Evolutionary conservation across 2,888 invertebrate genomes (phyloP), one percentile per base, ranked within the genome.

Genomic region (Agriopis aurantiaria): DNA sequence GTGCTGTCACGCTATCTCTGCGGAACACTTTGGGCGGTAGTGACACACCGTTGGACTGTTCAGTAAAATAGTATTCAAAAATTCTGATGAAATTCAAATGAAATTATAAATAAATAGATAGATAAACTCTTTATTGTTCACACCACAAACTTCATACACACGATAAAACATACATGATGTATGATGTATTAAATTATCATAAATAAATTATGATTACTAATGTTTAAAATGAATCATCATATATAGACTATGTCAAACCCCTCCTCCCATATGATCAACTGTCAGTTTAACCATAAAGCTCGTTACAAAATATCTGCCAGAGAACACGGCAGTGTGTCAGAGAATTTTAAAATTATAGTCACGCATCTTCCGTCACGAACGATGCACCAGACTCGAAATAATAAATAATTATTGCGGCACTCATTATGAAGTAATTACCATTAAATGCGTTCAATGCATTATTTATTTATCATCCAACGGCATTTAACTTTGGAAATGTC

Each of bases 381-480:
- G 85, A 82, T 72, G 79, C 86, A 86, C 83, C 75, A 76, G 78
- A 79, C 82, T 78, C 78, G 82, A 83, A 83, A 84, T 86, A 82
- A 84, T 84, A 86, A 87, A 90, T 87, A 88, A 87, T 87, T 87
- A 87, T 87, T 85, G 84, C 83, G 84, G 83, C 82, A 78, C 86
- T 90, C 88, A 89, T 91, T 90, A 90, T 84, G 81, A 81, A 82
- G 81, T 89, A 85, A 92, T 91, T 91, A 88, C 79, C 86, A 88
- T 90, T 85, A 85, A 87, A 88, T 81, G 81, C 82, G 79, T 71
- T 78, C 79, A 70, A 86, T 87, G 84, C 82, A 86, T 88, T 87
- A 90, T 90, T 88, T 87, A 88, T 55, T 23, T 9, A 9, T 1
- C 9, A 33, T 33, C 33, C 33, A 33, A 33, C 45, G 23, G 63